Conservation (phyloP, 2,113 vertebrate genomes). For the Passerina amoena region DNA sequence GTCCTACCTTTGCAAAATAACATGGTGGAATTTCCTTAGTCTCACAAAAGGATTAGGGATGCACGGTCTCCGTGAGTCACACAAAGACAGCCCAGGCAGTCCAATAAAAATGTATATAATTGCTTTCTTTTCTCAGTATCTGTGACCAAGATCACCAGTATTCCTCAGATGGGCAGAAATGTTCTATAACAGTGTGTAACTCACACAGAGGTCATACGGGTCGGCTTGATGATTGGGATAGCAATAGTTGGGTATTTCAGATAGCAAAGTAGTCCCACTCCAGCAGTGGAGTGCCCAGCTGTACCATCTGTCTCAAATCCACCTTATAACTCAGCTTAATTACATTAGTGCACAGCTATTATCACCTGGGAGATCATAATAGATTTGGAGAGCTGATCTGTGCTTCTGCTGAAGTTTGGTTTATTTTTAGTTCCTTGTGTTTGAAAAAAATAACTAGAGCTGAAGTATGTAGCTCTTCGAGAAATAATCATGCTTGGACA, state of each 20-base stretch:
- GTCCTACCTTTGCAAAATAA: neutral
- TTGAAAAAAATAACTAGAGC: neutral
- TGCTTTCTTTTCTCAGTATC: neutral
- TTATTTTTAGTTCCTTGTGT: neutral
- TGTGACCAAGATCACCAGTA: neutral
- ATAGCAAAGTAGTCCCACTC: neutral
- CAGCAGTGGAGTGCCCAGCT: neutral
- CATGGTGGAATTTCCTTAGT: neutral
- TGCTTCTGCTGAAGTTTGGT: neutral
- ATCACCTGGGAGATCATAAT: neutral
- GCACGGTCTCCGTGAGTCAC: accelerated
- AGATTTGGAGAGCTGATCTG: neutral
- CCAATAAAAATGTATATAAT: neutral
- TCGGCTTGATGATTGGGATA: neutral
- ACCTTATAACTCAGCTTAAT: neutral
- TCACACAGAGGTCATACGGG: neutral
- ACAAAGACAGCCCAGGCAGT: neutral
- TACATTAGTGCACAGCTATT: neutral
- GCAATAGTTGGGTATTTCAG: neutral
- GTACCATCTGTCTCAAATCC: neutral
- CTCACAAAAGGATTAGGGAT: neutral
- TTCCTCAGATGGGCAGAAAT: neutral
- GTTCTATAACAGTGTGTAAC: accelerated
- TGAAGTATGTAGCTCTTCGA: neutral
- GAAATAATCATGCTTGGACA: neutral